These are phyloP conservation scores for Helicoverpa assulta DNA, from an alignment of 2,888 invertebrate species.

Conservation along the genomic window DNA sequence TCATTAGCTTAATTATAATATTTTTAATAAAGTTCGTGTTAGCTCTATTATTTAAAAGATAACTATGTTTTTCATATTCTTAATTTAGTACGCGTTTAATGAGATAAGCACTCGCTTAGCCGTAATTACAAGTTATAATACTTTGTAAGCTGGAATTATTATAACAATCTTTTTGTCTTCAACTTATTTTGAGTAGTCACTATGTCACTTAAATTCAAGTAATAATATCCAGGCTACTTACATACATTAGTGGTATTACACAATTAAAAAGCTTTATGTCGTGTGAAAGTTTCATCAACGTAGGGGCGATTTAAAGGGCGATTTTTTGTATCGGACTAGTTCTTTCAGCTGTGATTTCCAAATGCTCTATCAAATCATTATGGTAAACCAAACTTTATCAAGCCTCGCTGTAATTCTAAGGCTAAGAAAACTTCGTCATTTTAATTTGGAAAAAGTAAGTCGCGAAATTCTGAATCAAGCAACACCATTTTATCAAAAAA, in stretches of 20 bases:
- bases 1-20: slow-evolving; percentile 12
- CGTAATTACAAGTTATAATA: slow-evolving; percentile 6
- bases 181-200: neutral
- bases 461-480: neutral
- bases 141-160: neutral
- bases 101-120: slow-evolving; percentile 1
- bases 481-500: slow-evolving; percentile 21
- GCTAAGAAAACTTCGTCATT: too few species aligned
- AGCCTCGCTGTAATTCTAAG: too few species aligned
- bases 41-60: slow-evolving; percentile 8
- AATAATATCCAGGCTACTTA: too few species aligned
- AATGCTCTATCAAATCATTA: too few species aligned
- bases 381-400: too few species aligned
- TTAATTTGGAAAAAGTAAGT: too few species aligned
- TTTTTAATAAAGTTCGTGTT: slow-evolving; percentile 40
- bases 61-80: slow-evolving; percentile 23
- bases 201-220: neutral
- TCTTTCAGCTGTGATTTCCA: too few species aligned
- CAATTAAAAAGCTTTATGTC: too few species aligned
- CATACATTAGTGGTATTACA: too few species aligned
- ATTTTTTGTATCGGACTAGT: too few species aligned
- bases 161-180: neutral
- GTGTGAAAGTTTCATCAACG: neutral
- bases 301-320: too few species aligned
- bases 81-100: slow-evolving; percentile 18